Evolutionary conservation across 2,113 vertebrate species (phyloP).

Genomic region (Lasiurus cinereus): DNA sequence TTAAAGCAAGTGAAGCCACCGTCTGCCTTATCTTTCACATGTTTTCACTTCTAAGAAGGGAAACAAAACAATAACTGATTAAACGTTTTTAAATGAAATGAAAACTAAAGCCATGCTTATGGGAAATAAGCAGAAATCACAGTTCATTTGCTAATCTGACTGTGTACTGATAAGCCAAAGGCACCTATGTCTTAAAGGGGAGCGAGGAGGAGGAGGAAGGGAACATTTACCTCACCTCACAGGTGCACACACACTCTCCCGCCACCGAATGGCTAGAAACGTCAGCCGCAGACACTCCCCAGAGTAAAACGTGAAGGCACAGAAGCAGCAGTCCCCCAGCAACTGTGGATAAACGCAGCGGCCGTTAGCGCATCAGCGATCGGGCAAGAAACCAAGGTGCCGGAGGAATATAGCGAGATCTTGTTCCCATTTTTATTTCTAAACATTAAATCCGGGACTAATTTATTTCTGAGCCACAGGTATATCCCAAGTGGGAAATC

Average conservation of each 20-base stretch:
- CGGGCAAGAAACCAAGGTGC: conserved; percentile 45
- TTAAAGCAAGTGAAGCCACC: conserved; percentile 8
- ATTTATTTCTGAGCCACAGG: conserved; percentile 38
- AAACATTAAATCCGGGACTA: conserved; percentile 13
- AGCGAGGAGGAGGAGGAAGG: neutral
- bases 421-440: conserved; percentile 27
- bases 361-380: conserved; percentile 50
- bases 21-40: neutral
- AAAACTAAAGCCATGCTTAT: conserved; percentile 8
- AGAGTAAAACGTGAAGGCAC: conserved; percentile 92
- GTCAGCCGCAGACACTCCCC: conserved; percentile 89
- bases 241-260: conserved; percentile 83
- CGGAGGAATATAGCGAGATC: neutral
- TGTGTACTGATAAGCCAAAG: neutral
- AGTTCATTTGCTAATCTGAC: conserved; percentile 8
- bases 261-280: conserved; percentile 92
- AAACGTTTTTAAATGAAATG: conserved; percentile 42
- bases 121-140: neutral
- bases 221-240: conserved; percentile 86
- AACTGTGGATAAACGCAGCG: conserved; percentile 85
- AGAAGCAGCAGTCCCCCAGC: conserved; percentile 93
- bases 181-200: neutral
- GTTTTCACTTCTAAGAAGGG: conserved; percentile 18
- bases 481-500: neutral
- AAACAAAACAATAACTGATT: conserved; percentile 43